Percentiles rank a stretch among this genome's conserved stretches.
These are phyloP conservation scores for Datnioides undecimradiatus DNA, from an alignment of 2,113 vertebrate genomes.

Conservation along the genomic window DNA sequence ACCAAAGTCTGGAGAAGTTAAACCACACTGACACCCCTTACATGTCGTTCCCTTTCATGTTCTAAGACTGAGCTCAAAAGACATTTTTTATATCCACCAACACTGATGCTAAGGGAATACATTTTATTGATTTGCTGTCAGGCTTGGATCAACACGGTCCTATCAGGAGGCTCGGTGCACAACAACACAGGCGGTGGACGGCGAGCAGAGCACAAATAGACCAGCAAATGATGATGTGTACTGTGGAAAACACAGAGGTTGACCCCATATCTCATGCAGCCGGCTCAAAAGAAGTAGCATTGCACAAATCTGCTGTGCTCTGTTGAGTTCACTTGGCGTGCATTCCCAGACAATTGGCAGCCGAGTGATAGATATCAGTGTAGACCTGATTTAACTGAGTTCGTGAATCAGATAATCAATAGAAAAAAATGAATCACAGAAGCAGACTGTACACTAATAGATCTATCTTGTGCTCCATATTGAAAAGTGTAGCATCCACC, in stretches of 20 bases:
- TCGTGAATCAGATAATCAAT: slow-evolving; percentile 49
- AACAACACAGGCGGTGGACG: slow-evolving; percentile 45
- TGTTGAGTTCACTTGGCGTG: slow-evolving; percentile 34
- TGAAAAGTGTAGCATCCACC: neutral
- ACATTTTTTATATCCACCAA: slow-evolving; percentile 63
- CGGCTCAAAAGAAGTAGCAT: slow-evolving; percentile 38
- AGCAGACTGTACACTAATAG: neutral
- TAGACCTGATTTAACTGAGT: slow-evolving; percentile 40
- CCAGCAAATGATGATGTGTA: slow-evolving; percentile 54
- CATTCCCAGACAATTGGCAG: slow-evolving; percentile 50
- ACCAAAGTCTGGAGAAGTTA: slow-evolving; percentile 67
- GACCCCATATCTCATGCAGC: slow-evolving; percentile 50
- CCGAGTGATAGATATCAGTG: slow-evolving; percentile 41
- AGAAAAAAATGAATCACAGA: slow-evolving; percentile 29
- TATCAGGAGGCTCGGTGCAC: slow-evolving; percentile 55
- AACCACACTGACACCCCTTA: slow-evolving; percentile 65
- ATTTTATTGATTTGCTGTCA: slow-evolving; percentile 81
- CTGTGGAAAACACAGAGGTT: slow-evolving; percentile 48
- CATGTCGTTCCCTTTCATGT: slow-evolving; percentile 70
- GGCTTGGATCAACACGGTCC: slow-evolving; percentile 57
- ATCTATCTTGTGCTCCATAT: neutral
- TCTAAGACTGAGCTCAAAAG: slow-evolving; percentile 68
- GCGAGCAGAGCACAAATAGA: slow-evolving; percentile 48
- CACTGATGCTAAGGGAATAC: slow-evolving; percentile 65
- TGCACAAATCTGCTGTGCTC: slow-evolving; percentile 42